Evolutionary conservation across 2,888 invertebrate genomes (phyloP), one percentile per base, ranked within the genome.

Genomic region (Rhagium mordax): DNA sequence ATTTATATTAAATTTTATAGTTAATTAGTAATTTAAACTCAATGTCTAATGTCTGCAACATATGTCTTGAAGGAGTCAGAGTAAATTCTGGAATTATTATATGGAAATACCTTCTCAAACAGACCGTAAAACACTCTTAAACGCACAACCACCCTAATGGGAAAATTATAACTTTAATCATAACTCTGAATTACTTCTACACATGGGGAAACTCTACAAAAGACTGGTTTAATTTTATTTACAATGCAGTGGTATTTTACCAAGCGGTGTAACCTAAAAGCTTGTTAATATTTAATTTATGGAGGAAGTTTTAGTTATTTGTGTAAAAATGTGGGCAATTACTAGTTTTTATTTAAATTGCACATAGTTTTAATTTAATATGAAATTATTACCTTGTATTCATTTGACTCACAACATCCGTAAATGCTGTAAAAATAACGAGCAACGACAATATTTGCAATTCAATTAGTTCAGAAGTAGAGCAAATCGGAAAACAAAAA

Each of bases 111-210:
- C 47, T 61, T n/a, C 47, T 61, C 61, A 41, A 61, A 61, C 21
- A 41, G 41, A 21, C 15, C 61, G 24, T 61, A 61, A 61, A 61
- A 61, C 61, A 61, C 61, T 15, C 57, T 41, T 41, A 59, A 59
- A 59, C 18, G 33, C 13, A 33, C 59, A 59, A 18, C 59, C 29
- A 18, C 41, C 59, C 48, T 61, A 47, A 61, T 61, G 61, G 61
- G 61, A 61, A 61, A 61, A 61, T 61, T 61, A 61, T 61, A 61
- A 61, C 61, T 61, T 61, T 47, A 61, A 61, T 61, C 61, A 61
- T 61, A 61, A 61, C 61, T 61, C n/a, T 20, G 61, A 41, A 41
- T 47, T 60, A 21, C 27, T 41, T 41, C 61, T 47, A 47, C 47
- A 61, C 47, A 41, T 20, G n/a, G 24, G 47, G 21, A 13, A 41